phyloP scores from a whole-genome alignment of 2,797 vertebrate genomes.

The Myotis myotis region DNA sequence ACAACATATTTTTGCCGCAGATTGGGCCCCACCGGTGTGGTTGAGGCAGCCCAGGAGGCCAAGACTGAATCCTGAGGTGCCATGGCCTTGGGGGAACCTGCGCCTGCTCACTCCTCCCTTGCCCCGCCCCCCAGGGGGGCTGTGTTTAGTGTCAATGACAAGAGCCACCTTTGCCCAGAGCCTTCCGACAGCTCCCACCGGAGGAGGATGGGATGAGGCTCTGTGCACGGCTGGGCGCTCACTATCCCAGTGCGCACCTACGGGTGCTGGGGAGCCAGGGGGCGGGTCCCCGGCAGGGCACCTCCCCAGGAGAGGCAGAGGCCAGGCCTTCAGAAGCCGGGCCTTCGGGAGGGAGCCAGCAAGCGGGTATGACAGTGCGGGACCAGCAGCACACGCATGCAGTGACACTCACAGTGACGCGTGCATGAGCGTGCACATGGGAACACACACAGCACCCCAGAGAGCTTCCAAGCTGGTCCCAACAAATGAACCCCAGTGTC shows the following conservation, averaged over 20 bases:
- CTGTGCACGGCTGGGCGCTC: no score
- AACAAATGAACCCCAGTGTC: neutral
- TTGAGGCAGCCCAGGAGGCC: neutral
- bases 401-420: no score
- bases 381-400: neutral
- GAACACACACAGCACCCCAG: neutral
- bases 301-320: no score
- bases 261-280: rapidly evolving
- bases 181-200: neutral
- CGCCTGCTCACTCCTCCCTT: neutral
- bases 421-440: rapidly evolving
- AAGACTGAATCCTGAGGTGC: neutral
- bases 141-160: neutral
- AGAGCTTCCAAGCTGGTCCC: neutral
- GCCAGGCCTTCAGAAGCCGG: neutral
- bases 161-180: neutral
- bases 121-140: rapidly evolving
- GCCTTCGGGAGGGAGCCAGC: neutral
- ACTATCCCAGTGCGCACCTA: neutral
- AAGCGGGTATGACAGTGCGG: neutral
- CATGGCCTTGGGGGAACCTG: rapidly evolving
- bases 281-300: no score
- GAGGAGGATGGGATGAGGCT: no score
- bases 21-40: neutral
- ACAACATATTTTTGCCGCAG: no score